Conservation (phyloP, 2,888 invertebrate species). For the Erannis defoliaria region DNA sequence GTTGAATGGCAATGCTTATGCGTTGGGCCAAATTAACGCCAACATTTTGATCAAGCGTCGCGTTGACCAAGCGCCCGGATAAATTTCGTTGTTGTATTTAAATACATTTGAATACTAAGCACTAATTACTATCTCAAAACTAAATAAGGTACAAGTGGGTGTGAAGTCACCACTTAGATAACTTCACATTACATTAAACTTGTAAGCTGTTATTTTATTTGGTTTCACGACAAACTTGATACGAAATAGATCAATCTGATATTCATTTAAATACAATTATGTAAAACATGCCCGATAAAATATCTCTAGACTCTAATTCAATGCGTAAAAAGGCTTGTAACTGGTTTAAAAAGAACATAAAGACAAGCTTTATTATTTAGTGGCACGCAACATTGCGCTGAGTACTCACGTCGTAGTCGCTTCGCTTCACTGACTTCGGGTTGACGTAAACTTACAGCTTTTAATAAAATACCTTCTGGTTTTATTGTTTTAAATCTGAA, state of each 20-base stretch:
- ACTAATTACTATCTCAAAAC: no score
- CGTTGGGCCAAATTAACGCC: no score
- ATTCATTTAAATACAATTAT: slow-evolving; percentile 42
- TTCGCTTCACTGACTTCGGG: slow-evolving; percentile 21
- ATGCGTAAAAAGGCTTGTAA: slow-evolving; percentile 45
- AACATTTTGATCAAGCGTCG: no score
- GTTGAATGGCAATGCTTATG: no score
- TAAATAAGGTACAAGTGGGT: no score
- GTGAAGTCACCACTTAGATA: no score
- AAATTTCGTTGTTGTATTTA: no score
- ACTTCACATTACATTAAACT: no score
- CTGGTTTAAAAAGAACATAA: slow-evolving; percentile 39
- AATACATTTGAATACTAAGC: no score
- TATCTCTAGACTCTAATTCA: slow-evolving; percentile 42
- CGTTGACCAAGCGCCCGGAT: no score
- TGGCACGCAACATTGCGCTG: slow-evolving; percentile 39
- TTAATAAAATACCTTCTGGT: background rate
- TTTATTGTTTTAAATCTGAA: background rate
- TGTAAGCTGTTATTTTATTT: no score
- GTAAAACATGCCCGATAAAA: slow-evolving; percentile 44
- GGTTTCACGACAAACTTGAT: no score
- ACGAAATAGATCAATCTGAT: slow-evolving; percentile 5
- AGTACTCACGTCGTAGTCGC: slow-evolving; percentile 8
- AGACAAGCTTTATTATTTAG: slow-evolving; percentile 40
- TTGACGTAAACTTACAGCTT: slow-evolving; percentile 9